These are phyloP conservation scores for Toxostoma redivivum DNA, from an alignment of 2,113 vertebrate genomes.

Conservation along the genomic window DNA sequence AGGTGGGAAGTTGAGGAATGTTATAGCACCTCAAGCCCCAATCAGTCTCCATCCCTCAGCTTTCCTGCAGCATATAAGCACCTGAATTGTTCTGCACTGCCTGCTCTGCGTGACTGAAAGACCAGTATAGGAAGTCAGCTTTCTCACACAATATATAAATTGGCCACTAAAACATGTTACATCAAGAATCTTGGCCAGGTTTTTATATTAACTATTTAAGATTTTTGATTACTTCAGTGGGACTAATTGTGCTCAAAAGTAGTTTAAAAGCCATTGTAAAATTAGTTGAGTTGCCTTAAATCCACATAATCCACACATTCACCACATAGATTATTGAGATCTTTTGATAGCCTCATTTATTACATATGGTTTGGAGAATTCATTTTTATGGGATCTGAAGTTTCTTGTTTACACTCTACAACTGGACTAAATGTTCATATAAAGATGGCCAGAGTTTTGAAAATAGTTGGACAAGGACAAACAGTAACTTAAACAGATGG, in stretches of 20 bases:
- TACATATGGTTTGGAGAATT: not conserved
- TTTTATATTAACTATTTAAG: not conserved
- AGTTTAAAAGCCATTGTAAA: not conserved
- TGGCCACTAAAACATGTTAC: not conserved
- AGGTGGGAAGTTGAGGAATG: not conserved
- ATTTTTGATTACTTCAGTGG: not conserved
- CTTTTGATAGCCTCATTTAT: not conserved
- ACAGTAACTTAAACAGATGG: not conserved
- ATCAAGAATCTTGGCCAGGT: not conserved
- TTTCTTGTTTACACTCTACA: not conserved
- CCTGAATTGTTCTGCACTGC: fast-evolving
- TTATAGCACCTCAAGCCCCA: not conserved
- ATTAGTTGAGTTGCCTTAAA: not conserved
- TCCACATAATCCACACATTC: not conserved
- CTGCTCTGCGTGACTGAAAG: not conserved
- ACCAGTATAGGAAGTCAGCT: not conserved
- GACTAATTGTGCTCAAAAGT: not conserved
- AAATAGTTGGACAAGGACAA: not conserved
- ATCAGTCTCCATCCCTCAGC: not conserved
- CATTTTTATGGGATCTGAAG: not conserved
- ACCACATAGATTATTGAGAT: not conserved
- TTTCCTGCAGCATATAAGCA: not conserved
- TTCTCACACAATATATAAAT: not conserved
- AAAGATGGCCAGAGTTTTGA: not conserved
- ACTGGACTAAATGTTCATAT: not conserved